phyloP scores from a whole-genome alignment of 2,888 invertebrate species.

The Sussaba pulchella region DNA sequence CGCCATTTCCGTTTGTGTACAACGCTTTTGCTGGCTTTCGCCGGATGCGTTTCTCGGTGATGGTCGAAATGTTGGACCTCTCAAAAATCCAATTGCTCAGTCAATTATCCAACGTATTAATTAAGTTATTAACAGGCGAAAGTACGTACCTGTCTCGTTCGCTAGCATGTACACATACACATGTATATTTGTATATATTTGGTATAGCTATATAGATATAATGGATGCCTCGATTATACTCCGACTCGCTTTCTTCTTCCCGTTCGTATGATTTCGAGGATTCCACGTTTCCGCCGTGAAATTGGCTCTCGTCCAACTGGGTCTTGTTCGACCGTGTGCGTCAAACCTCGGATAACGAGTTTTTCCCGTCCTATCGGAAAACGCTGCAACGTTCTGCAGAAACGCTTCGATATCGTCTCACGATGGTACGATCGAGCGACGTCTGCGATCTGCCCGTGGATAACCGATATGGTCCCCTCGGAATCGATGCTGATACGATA shows the following conservation, averaged over 20 bases:
- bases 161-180: neutral
- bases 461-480: no score
- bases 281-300: constrained; percentile 52
- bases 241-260: constrained; percentile 62
- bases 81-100: constrained; percentile 24
- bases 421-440: neutral
- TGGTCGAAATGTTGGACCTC: constrained; percentile 5
- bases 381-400: neutral
- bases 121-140: constrained; percentile 62
- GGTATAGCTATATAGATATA: neutral
- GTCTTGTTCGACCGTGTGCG: constrained; percentile 37
- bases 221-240: constrained; percentile 37
- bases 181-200: no score
- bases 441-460: neutral
- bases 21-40: constrained; percentile 28
- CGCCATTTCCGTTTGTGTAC: constrained; percentile 36
- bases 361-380: constrained; percentile 24
- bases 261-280: constrained; percentile 61
- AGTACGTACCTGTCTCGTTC: constrained; percentile 34
- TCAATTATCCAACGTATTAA: constrained; percentile 59
- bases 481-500: no score
- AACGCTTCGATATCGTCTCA: neutral
- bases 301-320: constrained; percentile 64
- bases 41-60: constrained; percentile 40
- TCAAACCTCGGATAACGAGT: constrained; percentile 46